Conservation (phyloP, 2,113 vertebrate genomes). For the Eleginops maclovinus region DNA sequence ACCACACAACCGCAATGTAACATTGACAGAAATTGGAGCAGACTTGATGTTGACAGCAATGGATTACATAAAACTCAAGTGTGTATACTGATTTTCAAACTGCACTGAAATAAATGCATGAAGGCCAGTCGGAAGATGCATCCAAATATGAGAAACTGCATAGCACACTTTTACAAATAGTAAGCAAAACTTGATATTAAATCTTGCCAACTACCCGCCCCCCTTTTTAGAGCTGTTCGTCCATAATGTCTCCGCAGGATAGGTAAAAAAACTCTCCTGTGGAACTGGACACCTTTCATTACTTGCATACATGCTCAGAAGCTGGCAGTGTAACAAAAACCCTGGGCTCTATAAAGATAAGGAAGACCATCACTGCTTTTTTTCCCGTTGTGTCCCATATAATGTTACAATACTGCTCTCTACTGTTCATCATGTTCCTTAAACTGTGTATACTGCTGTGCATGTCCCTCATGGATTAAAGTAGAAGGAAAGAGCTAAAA, state of each 20-base stretch:
- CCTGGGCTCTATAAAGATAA: conserved; percentile 1
- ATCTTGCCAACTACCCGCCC: background rate
- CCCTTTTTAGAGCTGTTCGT: background rate
- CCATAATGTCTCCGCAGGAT: background rate
- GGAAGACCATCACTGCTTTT: background rate
- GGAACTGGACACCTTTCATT: conserved; percentile 36
- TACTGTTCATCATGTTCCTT: background rate
- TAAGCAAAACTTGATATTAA: background rate
- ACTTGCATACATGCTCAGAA: conserved; percentile 18
- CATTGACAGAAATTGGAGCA: background rate
- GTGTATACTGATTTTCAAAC: too few relatives aligned
- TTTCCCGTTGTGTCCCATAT: background rate
- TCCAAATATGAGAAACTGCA: background rate
- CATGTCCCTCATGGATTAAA: background rate
- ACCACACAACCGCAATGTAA: background rate
- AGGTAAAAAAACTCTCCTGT: conserved; percentile 18
- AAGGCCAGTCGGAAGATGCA: background rate
- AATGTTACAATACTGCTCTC: conserved; percentile 36
- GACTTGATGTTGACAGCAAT: conserved; percentile 7
- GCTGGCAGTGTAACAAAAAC: conserved; percentile 29
- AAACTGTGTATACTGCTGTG: background rate
- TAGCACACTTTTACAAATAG: background rate
- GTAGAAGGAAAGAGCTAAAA: background rate
- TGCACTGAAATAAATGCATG: background rate
- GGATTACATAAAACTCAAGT: background rate